A percentile compares a stretch with the other conserved stretches of the same genome.
Conservation (phyloP, 2,113 vertebrate species). For the Pogona vitticeps region DNA sequence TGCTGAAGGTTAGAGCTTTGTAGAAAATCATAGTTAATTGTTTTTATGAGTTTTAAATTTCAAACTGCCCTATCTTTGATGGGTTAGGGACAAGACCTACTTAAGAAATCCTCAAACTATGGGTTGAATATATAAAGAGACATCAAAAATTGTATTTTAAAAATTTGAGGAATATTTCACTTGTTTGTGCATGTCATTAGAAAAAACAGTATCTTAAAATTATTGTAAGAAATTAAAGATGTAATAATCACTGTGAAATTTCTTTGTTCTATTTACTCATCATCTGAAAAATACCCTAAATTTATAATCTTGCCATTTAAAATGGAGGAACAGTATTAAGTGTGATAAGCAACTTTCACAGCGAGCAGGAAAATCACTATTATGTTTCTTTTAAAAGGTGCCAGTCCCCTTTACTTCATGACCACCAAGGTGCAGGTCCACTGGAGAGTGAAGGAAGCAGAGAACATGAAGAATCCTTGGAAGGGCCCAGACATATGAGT, state of each 20-base stretch:
- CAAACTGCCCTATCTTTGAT: too few relatives aligned
- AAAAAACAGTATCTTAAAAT: background rate
- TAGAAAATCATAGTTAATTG: background rate
- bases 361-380: background rate
- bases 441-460: constrained; percentile 83
- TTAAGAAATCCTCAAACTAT: background rate
- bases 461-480: constrained; percentile 86
- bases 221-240: constrained; percentile 3
- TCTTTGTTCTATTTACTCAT: background rate
- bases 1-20: background rate
- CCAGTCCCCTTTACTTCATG: constrained; percentile 88
- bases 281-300: background rate
- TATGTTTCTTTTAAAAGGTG: constrained; percentile 78
- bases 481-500: constrained; percentile 87
- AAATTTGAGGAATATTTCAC: background rate
- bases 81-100: background rate
- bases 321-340: background rate
- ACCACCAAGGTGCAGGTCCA: constrained; percentile 80
- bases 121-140: background rate
- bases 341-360: background rate
- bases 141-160: background rate
- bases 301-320: constrained; percentile 31
- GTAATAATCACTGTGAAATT: background rate
- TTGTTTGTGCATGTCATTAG: background rate
- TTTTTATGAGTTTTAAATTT: too few relatives aligned